These are phyloP conservation scores for Baryphthengus martii DNA, from an alignment of 2,113 vertebrate genomes.

Conservation along the genomic window DNA sequence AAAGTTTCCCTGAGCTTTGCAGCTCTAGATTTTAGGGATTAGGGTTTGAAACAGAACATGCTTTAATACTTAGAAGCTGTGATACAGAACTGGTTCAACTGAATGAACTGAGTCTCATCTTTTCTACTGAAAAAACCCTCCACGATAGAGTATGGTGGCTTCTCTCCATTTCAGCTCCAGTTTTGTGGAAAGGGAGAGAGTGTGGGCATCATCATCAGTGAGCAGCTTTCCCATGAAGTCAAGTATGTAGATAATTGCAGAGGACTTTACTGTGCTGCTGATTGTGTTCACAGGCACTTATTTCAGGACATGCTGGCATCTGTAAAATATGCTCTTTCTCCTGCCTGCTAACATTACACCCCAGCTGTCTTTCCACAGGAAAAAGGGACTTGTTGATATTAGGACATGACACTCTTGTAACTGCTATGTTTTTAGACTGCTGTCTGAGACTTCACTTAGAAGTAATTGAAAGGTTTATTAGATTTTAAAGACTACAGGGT, in stretches of 20 bases:
- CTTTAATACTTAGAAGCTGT: not conserved
- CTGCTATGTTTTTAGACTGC: not conserved
- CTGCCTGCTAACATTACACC: not conserved
- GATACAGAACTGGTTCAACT: not conserved
- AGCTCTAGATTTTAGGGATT: not conserved
- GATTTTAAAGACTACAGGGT: not conserved
- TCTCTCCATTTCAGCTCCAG: not conserved
- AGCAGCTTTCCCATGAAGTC: not conserved
- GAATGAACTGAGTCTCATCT: not conserved
- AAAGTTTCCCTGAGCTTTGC: conserved; percentile 12
- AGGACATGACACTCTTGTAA: not conserved
- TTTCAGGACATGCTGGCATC: not conserved
- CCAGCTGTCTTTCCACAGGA: not conserved
- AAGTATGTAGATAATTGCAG: not conserved
- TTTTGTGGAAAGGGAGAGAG: not conserved
- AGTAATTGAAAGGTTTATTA: not conserved
- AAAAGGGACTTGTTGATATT: not conserved
- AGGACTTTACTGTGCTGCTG: not conserved
- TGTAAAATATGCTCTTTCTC: not conserved
- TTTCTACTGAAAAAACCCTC: not conserved
- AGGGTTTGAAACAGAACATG: not conserved
- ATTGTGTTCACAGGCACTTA: not conserved
- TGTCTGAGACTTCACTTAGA: not conserved
- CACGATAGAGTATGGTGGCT: not conserved
- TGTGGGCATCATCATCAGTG: not conserved